These are phyloP conservation scores for Chlorops oryzae DNA, from an alignment of 1,140 invertebrate genomes.

Conservation along the genomic window DNA sequence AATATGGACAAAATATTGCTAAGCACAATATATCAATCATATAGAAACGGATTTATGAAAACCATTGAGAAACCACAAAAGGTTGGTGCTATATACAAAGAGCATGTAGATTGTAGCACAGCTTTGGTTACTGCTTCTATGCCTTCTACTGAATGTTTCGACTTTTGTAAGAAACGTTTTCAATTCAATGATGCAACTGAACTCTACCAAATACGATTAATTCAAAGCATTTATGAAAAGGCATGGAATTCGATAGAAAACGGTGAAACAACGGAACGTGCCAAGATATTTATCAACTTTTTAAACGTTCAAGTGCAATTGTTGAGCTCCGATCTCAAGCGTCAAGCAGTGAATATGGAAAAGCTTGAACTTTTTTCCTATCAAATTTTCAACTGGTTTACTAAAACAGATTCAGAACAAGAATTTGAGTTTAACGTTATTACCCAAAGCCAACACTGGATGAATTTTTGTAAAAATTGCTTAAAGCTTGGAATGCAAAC, in stretches of 20 bases:
- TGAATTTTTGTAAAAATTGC: slow-evolving; percentile 59
- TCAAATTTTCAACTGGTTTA: slow-evolving; percentile 5
- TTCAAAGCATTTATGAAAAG: slow-evolving; percentile 53
- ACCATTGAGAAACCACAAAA: slow-evolving; percentile 59
- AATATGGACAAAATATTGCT: slow-evolving; percentile 46
- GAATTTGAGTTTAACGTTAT: background rate
- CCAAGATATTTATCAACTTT: slow-evolving; percentile 51
- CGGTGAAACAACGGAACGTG: slow-evolving; percentile 32
- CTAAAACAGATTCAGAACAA: background rate
- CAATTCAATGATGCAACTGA: slow-evolving; percentile 57
- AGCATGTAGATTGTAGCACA: slow-evolving; percentile 50
- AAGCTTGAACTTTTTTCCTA: slow-evolving; percentile 29
- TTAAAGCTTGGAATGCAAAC: slow-evolving; percentile 60
- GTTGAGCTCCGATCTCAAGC: slow-evolving; percentile 52
- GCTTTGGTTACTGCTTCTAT: slow-evolving; percentile 53
- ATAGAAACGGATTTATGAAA: slow-evolving; percentile 55
- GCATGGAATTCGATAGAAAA: slow-evolving; percentile 31
- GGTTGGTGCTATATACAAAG: slow-evolving; percentile 55
- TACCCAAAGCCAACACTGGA: slow-evolving; percentile 53
- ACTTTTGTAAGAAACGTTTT: slow-evolving; percentile 52
- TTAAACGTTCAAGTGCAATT: slow-evolving; percentile 54
- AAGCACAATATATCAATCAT: slow-evolving; percentile 51
- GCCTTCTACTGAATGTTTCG: slow-evolving; percentile 52
- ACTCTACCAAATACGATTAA: slow-evolving; percentile 52
- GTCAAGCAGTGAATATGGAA: slow-evolving; percentile 34